These are phyloP conservation scores for Coenonympha glycerion DNA, from an alignment of 2,888 invertebrate species.

Conservation along the genomic window DNA sequence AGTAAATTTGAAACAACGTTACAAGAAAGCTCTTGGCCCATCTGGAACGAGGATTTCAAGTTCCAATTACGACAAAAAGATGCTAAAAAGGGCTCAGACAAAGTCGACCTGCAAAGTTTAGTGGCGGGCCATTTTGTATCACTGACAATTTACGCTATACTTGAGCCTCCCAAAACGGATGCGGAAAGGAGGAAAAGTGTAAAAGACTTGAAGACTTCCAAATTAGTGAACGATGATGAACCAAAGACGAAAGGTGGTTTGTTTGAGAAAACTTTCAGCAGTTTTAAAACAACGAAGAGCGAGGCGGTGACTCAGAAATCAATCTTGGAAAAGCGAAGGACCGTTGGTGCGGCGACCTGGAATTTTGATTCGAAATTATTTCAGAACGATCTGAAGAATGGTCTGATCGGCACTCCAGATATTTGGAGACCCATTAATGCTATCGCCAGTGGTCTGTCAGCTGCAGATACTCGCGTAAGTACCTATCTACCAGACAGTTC, in stretches of 20 bases:
- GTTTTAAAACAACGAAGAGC: slow-evolving; percentile 63
- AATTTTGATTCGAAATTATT: slow-evolving; percentile 80
- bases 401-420: slow-evolving; percentile 79
- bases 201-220: slow-evolving; percentile 51
- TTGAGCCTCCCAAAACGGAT: slow-evolving; percentile 74
- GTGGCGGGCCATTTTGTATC: slow-evolving; percentile 81
- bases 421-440: slow-evolving; percentile 81
- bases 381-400: slow-evolving; percentile 76
- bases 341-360: slow-evolving; percentile 81
- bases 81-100: slow-evolving; percentile 60
- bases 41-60: slow-evolving; percentile 86
- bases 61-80: slow-evolving; percentile 79
- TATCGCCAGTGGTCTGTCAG: slow-evolving; percentile 78
- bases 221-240: slow-evolving; percentile 64
- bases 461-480: slow-evolving; percentile 73
- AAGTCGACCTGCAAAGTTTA: slow-evolving; percentile 72
- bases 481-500: too few species aligned
- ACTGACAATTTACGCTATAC: slow-evolving; percentile 80
- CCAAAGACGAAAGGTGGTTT: slow-evolving; percentile 68
- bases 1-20: slow-evolving; percentile 84
- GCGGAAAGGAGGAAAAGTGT: slow-evolving; percentile 53
- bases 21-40: slow-evolving; percentile 86
- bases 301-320: slow-evolving; percentile 67
- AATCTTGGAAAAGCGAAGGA: slow-evolving; percentile 78
- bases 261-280: slow-evolving; percentile 68